Evolutionary conservation across 2,888 invertebrate genomes (phyloP).

Genomic region (Empis livida): DNA sequence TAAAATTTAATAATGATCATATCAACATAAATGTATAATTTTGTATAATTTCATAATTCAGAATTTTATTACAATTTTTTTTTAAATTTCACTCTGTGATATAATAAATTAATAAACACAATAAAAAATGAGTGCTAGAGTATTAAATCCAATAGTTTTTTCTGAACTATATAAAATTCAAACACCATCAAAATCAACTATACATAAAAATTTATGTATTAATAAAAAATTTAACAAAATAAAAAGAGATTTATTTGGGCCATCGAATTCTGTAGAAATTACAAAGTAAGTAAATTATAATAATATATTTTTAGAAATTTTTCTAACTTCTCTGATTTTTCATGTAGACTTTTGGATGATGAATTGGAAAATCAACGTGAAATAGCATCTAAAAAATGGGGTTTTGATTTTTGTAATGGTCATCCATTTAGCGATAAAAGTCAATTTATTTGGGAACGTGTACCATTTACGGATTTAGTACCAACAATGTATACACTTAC

Average conservation of each 20-base stretch:
- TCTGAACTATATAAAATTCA: constrained; percentile 28
- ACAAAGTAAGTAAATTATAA: constrained; percentile 23
- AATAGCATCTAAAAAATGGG: constrained; percentile 50
- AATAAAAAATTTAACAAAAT: constrained; percentile 27
- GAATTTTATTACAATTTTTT: too few relatives aligned
- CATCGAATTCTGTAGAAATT: constrained; percentile 23
- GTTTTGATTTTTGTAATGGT: constrained; percentile 33
- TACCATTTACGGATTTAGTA: constrained; percentile 27
- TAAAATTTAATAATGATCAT: too few relatives aligned
- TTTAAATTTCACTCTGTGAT: too few relatives aligned
- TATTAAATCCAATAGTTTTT: constrained; percentile 26
- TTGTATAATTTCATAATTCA: too few relatives aligned
- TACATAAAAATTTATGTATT: constrained; percentile 22
- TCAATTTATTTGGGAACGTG: constrained; percentile 32
- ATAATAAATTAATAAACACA: constrained; percentile 1
- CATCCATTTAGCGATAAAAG: constrained; percentile 22
- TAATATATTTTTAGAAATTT: too few relatives aligned
- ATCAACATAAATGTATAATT: too few relatives aligned
- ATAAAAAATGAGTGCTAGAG: constrained; percentile 23
- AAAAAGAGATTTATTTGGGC: constrained; percentile 32
- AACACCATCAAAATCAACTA: constrained; percentile 18
- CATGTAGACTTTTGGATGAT: constrained; percentile 22
- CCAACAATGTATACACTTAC: constrained; percentile 34
- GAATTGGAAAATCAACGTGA: constrained; percentile 31
- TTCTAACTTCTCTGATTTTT: background rate